phyloP scores from a whole-genome alignment of 2,888 invertebrate genomes.

The Bellardia pandia region DNA sequence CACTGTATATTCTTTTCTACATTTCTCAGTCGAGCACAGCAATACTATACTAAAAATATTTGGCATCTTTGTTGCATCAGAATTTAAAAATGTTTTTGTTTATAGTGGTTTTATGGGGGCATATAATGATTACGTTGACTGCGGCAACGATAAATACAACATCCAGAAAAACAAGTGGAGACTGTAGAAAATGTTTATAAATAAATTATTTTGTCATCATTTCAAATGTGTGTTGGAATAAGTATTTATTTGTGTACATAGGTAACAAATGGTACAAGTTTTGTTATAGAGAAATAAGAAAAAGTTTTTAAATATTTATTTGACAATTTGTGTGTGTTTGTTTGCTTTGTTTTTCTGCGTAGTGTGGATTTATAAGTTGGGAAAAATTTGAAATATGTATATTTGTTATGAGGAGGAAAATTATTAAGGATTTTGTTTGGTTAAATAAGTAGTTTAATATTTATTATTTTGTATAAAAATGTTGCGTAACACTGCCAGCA shows the following conservation, averaged over 20 bases:
- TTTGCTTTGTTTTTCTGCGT: too few relatives aligned
- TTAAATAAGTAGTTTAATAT: too few relatives aligned
- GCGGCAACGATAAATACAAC: background rate
- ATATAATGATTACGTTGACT: background rate
- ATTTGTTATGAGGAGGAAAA: too few relatives aligned
- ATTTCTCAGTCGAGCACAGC: background rate
- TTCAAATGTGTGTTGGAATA: conserved; percentile 22
- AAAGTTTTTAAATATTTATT: conserved; percentile 1
- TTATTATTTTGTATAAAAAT: too few relatives aligned
- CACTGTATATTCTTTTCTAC: too few relatives aligned
- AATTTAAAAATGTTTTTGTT: conserved; percentile 44
- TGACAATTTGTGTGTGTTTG: conserved; percentile 4
- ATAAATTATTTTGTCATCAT: conserved; percentile 70
- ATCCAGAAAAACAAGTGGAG: conserved; percentile 26
- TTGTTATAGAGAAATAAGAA: conserved; percentile 1
- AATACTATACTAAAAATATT: conserved; percentile 14
- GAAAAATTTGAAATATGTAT: too few relatives aligned
- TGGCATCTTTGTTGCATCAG: conserved; percentile 58
- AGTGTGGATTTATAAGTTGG: too few relatives aligned
- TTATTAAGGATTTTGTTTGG: too few relatives aligned
- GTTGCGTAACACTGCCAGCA: too few relatives aligned
- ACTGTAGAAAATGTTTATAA: conserved; percentile 59
- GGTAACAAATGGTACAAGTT: conserved; percentile 29
- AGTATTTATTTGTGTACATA: background rate
- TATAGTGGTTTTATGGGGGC: conserved; percentile 54